Conservation (phyloP, 2,113 vertebrate genomes). For the Myrmecophaga tridactyla region DNA sequence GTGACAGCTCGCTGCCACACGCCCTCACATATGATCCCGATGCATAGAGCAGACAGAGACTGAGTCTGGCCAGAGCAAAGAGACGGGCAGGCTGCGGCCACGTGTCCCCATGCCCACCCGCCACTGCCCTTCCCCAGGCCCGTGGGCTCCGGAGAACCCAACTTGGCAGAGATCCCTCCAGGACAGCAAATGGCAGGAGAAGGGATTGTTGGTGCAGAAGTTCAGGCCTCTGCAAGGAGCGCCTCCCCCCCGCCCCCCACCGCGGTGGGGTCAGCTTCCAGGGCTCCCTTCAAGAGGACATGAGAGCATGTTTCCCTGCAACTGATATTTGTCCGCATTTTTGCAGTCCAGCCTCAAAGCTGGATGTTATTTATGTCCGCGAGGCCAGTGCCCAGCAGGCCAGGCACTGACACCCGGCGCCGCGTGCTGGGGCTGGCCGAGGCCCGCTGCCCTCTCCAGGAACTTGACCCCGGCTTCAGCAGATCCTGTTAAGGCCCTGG, state of each 20-base stretch:
- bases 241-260: neutral
- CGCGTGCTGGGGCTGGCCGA: neutral
- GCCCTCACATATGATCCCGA: neutral
- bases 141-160: neutral
- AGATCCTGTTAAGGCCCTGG: rapidly evolving
- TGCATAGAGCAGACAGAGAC: rapidly evolving
- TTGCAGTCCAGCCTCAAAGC: conserved; percentile 47
- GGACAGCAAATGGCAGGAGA: neutral
- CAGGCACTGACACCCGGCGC: neutral
- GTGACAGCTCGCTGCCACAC: too few relatives aligned
- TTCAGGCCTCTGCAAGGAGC: too few relatives aligned
- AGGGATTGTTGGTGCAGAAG: too few relatives aligned
- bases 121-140: neutral
- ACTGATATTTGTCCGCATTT: conserved; percentile 41
- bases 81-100: neutral
- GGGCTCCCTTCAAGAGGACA: neutral
- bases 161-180: neutral
- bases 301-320: neutral
- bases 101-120: rapidly evolving
- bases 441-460: neutral
- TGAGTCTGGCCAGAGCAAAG: too few relatives aligned
- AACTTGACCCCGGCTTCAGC: neutral
- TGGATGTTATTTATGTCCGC: conserved; percentile 27
- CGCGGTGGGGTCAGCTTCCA: neutral
- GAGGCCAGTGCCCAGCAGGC: neutral